These are phyloP conservation scores for Conchocele bisecta DNA, from an alignment of 2,888 invertebrate genomes.

Conservation along the genomic window DNA sequence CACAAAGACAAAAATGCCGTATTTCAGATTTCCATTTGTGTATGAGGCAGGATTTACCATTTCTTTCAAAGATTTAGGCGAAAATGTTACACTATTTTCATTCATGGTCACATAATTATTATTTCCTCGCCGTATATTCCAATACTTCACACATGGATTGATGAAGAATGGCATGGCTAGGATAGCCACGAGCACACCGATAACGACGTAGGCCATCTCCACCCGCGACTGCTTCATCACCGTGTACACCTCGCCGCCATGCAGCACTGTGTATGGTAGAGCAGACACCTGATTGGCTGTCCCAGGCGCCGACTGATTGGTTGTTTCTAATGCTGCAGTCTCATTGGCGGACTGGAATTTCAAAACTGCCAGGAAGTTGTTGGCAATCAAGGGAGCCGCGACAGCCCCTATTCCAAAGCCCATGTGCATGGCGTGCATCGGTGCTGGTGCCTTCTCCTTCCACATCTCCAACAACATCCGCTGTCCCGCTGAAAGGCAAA, in stretches of 20 bases:
- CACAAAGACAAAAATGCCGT: conserved; percentile 45
- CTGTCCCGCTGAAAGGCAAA: conserved; percentile 64
- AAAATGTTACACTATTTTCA: neutral
- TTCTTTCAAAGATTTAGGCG: neutral
- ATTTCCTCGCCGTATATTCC: neutral
- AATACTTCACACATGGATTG: conserved; percentile 19
- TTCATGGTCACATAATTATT: neutral
- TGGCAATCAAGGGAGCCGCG: conserved; percentile 58
- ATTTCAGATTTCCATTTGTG: conserved; percentile 29
- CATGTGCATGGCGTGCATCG: conserved; percentile 67
- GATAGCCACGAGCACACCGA: conserved; percentile 30
- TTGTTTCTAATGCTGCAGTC: too few species aligned
- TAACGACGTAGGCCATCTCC: conserved; percentile 47
- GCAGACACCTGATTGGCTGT: neutral
- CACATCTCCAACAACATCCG: conserved; percentile 62
- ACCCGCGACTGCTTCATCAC: conserved; percentile 48
- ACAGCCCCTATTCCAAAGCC: conserved; percentile 71
- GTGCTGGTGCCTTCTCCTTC: conserved; percentile 60
- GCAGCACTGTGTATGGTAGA: neutral
- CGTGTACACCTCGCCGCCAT: conserved; percentile 10
- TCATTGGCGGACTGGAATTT: neutral
- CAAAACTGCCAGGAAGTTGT: conserved; percentile 60
- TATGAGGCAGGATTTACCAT: conserved; percentile 49
- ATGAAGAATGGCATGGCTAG: conserved; percentile 51
- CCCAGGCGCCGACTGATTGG: neutral